Base-by-base conservation (phyloP, 2,113 vertebrate genomes). In the Boulengeromyrus knoepffleri region DNA sequence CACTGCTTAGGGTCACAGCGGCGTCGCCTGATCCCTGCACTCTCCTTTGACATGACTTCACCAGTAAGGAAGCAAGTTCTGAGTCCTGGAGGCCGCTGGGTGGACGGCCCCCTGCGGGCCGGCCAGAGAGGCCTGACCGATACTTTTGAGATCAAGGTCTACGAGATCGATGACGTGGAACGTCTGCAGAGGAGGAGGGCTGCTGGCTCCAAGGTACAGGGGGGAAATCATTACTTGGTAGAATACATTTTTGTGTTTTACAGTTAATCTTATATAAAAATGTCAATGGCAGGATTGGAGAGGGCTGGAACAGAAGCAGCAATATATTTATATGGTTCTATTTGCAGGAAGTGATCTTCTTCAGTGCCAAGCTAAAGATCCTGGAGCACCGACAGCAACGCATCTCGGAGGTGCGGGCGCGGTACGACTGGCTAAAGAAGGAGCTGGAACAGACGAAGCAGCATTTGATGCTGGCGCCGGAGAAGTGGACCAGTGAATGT, bases 111-210 rank as follows among this genome's bases (percentile, higher is more conserved):
- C 0, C 90, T 97, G 90, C 62, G 97, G 87, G 95, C 93, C 19
- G 92, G 94, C 88, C 96, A 95, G 92, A 94, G 96, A 56, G 96
- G 95, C 21, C 94, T 97, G 86, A 96, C 96, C 1, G 98, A 99
- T 27, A 96, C 97, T 83, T 99, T 98, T 46, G 98, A 98, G 95
- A 97, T 99, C 91, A 99, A 98, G 91, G 97, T 99, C 70, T 99
- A 99, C 87, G 98, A 99, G 90, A 98, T 99, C 5, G 99, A 99
- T 87, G 96, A 97, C 2, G 96, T 97, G 91, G 96, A 97, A 90
- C 95, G 96, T 90, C 96, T 97, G 80, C 98, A 99, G 94, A 95
- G 96, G 89, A 96, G 97, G 91, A 95, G 97, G 91, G 95, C 94
- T 0, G 96, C 94, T 62, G 94, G 94, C 90, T 95, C 94, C 95